These are phyloP conservation scores for Dicranocentrus wangi DNA, from an alignment of 2,888 invertebrate species.

Conservation along the genomic window DNA sequence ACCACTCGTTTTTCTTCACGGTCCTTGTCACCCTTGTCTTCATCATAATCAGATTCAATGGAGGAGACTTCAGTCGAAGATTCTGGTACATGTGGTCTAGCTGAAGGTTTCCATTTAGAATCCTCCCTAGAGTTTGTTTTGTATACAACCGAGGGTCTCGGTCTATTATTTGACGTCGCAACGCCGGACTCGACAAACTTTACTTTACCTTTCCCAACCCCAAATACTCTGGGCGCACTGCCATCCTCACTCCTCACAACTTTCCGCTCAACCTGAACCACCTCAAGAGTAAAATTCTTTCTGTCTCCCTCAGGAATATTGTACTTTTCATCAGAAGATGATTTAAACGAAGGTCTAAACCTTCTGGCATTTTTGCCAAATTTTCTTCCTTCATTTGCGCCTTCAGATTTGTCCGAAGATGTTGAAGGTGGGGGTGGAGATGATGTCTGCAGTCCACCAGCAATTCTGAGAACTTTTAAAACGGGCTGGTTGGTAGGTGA, in stretches of 20 bases:
- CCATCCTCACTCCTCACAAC: slow-evolving; percentile 49
- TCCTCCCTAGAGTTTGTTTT: not conserved
- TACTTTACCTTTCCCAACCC: slow-evolving; percentile 30
- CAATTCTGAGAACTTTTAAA: not conserved
- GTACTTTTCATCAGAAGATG: slow-evolving; percentile 23
- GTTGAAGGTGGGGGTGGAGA: not conserved
- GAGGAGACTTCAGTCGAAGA: slow-evolving; percentile 1
- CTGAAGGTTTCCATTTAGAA: slow-evolving; percentile 2
- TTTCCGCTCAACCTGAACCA: slow-evolving; percentile 58
- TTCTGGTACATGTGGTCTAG: not conserved
- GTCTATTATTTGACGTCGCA: not conserved
- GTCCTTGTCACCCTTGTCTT: not conserved
- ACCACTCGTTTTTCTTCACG: slow-evolving; percentile 28
- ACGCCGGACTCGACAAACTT: too few relatives aligned
- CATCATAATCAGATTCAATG: not conserved
- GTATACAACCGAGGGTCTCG: slow-evolving; percentile 2
- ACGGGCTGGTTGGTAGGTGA: slow-evolving; percentile 18
- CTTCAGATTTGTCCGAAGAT: not conserved
- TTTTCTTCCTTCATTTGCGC: not conserved
- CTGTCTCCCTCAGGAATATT: not conserved
- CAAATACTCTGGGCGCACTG: slow-evolving; percentile 27
- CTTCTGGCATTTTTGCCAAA: not conserved
- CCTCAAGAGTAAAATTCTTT: slow-evolving; percentile 63
- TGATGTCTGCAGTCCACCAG: not conserved
- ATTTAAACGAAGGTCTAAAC: slow-evolving; percentile 12